A percentile compares a stretch with the other conserved stretches of the same genome.
Evolutionary conservation across 2,888 invertebrate species (phyloP).

Genomic region (Buathra laborator): DNA sequence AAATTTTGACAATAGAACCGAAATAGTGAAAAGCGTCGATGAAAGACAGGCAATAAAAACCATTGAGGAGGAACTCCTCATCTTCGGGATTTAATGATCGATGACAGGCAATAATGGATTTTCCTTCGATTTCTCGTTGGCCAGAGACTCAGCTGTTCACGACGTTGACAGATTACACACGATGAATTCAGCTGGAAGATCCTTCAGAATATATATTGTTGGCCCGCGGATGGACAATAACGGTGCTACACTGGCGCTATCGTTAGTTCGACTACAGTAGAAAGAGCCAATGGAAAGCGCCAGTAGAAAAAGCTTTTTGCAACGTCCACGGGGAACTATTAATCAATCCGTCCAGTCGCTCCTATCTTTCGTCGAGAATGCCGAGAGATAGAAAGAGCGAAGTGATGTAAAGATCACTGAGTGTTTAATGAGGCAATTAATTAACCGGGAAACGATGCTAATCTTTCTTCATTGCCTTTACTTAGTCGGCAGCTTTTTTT

Average conservation of each 20-base stretch:
- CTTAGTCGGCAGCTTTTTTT: neutral
- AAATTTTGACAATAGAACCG: neutral
- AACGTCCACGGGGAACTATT: slow-evolving; percentile 36
- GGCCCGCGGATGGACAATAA: slow-evolving; percentile 1
- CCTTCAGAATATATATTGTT: neutral
- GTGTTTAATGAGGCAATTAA: slow-evolving; percentile 33
- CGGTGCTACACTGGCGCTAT: slow-evolving; percentile 9
- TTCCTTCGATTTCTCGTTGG: slow-evolving; percentile 34
- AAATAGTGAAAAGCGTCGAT: neutral
- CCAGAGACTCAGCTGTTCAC: slow-evolving; percentile 6
- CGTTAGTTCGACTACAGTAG: slow-evolving; percentile 23
- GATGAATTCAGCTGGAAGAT: slow-evolving; percentile 21
- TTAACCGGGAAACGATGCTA: slow-evolving; percentile 29
- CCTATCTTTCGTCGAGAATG: slow-evolving; percentile 15
- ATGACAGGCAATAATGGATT: slow-evolving; percentile 39
- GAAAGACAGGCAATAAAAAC: slow-evolving; percentile 15
- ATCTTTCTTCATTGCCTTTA: slow-evolving; percentile 21
- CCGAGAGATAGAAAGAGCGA: slow-evolving; percentile 22
- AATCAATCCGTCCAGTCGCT: slow-evolving; percentile 40
- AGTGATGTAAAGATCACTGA: slow-evolving; percentile 7
- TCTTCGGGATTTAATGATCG: slow-evolving; percentile 48
- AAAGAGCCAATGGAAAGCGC: neutral
- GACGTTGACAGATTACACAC: slow-evolving; percentile 57
- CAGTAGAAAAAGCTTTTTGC: slow-evolving; percentile 31
- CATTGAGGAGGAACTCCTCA: neutral